Evolutionary conservation across 92 coral and sea anemone genomes (phyloP), one percentile per base, ranked within the genome.

Genomic region (Chrysogorgia sp.): DNA sequence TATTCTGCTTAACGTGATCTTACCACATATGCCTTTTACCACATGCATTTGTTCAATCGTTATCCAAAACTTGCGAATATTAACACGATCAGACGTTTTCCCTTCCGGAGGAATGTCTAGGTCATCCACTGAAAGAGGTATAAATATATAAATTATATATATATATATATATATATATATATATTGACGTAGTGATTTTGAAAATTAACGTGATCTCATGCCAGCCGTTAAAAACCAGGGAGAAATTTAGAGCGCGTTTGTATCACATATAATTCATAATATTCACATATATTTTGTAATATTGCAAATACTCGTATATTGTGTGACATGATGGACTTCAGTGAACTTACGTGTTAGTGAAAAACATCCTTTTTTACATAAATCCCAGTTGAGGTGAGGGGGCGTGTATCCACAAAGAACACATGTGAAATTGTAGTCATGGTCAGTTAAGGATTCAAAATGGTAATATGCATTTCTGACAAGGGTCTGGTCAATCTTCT

Each of bases 311-410:
- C 34, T 3, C 26, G 17, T 4, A 22, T 14, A 24, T 28, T 20
- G 22, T 6, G 34, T 29, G 13, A 13, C 8, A 3, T n/a, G n/a
- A n/a, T n/a, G n/a, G n/a, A n/a, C n/a, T n/a, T n/a, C n/a, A n/a
- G n/a, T n/a, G 5, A 28, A 75, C 87, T 77, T 84, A 84, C 68
- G 88, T 28, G 80, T 47, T 75, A 84, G 20, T 17, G 88, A 79
- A 57, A 87, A 87, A 28, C 71, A 58, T 34, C 88, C 91, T 70
- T 87, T 87, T 68, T 71, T 87, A 74, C 82, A 63, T 13, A 74
- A 57, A 84, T 87, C 91, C 71, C 78, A 67, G 66, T 83, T 75
- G 30, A 83, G 91, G 22, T 61, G 32, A 1, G 90, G 84, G 41
- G 87, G 90, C 33, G 83, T 30, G 63, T 66, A 56, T 10, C 90